phyloP scores from a whole-genome alignment of 2,888 invertebrate genomes.

The Stenchaetothrips biformis region DNA sequence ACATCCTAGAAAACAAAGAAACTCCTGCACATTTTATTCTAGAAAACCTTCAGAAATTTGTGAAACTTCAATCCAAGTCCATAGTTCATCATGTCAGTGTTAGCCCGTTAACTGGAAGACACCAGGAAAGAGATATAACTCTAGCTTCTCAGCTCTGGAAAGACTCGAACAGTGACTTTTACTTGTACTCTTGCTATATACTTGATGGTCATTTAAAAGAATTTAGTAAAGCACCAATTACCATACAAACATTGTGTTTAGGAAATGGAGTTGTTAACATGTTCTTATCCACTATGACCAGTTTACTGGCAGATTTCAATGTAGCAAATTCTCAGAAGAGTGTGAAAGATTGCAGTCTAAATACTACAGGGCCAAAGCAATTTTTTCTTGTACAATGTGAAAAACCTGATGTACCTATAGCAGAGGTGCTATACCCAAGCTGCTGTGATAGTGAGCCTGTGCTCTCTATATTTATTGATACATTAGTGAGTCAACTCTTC shows the following conservation, averaged over 20 bases:
- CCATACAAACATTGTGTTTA: not conserved
- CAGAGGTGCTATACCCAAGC: not conserved
- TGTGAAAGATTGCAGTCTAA: not conserved
- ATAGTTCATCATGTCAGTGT: too few species aligned
- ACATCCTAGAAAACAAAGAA: constrained; percentile 22
- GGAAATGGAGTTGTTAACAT: not conserved
- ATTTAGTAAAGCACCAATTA: not conserved
- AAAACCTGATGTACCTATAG: not conserved
- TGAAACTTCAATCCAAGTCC: too few species aligned
- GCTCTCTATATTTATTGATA: constrained; percentile 30
- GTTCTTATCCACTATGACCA: not conserved
- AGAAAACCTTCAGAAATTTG: not conserved
- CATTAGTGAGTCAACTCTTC: constrained; percentile 31
- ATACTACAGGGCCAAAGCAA: not conserved
- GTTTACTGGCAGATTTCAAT: not conserved
- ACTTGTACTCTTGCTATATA: not conserved
- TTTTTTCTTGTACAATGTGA: not conserved
- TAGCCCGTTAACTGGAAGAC: too few species aligned
- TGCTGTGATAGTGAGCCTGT: not conserved
- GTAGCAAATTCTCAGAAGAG: not conserved
- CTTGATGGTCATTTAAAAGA: not conserved
- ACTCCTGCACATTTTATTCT: constrained; percentile 1
- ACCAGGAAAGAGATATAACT: not conserved
- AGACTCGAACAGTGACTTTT: not conserved
- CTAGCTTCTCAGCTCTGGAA: not conserved